Base-by-base conservation (phyloP, 2,888 invertebrate species). In the Anthrax anthrax region DNA sequence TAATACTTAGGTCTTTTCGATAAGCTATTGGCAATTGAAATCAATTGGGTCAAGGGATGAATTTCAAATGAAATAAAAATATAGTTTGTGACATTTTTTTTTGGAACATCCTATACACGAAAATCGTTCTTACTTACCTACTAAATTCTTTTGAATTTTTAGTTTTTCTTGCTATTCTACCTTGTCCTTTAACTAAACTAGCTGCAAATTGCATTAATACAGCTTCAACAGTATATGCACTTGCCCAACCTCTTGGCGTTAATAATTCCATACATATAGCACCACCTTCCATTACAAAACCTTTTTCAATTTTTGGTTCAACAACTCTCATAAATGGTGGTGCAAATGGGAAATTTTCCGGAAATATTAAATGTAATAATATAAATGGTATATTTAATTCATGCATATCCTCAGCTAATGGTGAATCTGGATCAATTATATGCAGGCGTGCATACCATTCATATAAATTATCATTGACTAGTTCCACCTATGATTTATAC, bases 201-300 rank as follows among this genome's bases (percentile, higher is more conserved):
- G 88, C 88, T 2, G 88, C 84, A 63, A 89, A 88, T 70, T 88
- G 88, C 80, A 87, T 88, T 58, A 89, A 79, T 43, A 89, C 81
- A 14, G 88, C 88, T 63, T 89, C 88, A 17, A 89, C 82, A 1
- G 86, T 87, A 62, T 87, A 87, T 43, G 86, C 86, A 54, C 84
- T 85, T 47, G 88, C 87, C 88, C 88, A 89, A 53, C 88, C 88
- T 44, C 85, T 73, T 1, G 88, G 88, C 17, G 88, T 89, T 47
- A 89, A 70, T 50, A 89, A 70, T 63, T 89, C 88, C 87, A 89
- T 88, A 61, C 87, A 87, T 59, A 89, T 89, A 39, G 88, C 88
- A 37, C 88, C 87, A 47, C 87, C 87, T 69, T 88, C 87, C 88
- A 89, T 88, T 19, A 89, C 88, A 62, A 87, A 89, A 37, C 87